These are phyloP conservation scores for Girardinus metallicus DNA, from an alignment of 2,797 vertebrate genomes.

Conservation along the genomic window DNA sequence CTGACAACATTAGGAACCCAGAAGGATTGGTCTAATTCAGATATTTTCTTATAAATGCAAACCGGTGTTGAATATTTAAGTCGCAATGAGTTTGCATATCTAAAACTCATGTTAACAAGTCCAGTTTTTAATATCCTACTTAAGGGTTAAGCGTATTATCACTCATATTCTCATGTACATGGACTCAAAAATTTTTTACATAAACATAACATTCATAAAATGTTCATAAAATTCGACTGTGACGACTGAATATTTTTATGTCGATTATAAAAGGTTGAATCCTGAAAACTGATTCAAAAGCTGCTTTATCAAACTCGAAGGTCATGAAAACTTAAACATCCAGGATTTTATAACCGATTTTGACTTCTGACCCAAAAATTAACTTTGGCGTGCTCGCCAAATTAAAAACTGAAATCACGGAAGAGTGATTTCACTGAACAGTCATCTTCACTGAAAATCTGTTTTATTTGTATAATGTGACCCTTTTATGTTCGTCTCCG, in stretches of 20 bases:
- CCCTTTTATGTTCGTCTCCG: too few relatives aligned
- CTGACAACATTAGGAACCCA: neutral
- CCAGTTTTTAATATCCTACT: neutral
- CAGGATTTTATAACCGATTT: neutral
- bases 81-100: neutral
- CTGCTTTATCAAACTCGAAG: neutral
- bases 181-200: neutral
- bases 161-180: neutral
- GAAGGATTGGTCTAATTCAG: neutral
- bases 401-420: too few relatives aligned
- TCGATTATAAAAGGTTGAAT: neutral
- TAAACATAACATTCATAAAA: neutral
- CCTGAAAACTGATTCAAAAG: neutral
- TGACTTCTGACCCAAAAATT: neutral
- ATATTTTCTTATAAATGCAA: neutral
- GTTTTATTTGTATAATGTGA: too few relatives aligned
- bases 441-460: too few relatives aligned
- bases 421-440: too few relatives aligned
- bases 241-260: neutral
- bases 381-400: neutral
- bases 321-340: neutral
- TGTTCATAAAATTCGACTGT: neutral
- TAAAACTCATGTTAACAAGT: neutral
- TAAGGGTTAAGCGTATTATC: neutral
- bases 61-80: neutral